Base-by-base conservation (phyloP, 2,888 invertebrate species). In the Andrena camellia region DNA sequence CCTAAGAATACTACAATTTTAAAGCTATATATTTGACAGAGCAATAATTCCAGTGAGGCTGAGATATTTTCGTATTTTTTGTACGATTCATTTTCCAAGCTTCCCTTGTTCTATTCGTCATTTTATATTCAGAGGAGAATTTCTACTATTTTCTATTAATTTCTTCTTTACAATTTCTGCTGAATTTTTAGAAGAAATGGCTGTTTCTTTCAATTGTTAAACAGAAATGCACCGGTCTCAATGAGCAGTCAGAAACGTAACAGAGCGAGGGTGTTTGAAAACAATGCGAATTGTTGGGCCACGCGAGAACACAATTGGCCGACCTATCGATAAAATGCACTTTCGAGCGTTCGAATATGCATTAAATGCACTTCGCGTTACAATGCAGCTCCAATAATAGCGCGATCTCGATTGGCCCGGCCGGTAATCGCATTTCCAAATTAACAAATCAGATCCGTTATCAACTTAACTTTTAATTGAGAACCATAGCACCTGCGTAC, bases 391-490 rank as follows among this genome's bases (percentile, higher is more conserved):
- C 31, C 35, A 33, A 73, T 59, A 48, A 33, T 10, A 7, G 20
- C n/a, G 33, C 7, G 29, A 33, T 78, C 66, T 54, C 52, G 73
- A 80, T 81, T 74, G 42, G 23, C 42, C 29, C 72, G 0, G n/a
- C 20, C 4, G 5, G 31, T 60, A 73, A 81, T 81, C 71, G 35
- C 59, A 42, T 73, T 81, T 81, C 60, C 73, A 48, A 73, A 80
- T 81, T 70, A 80, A 64, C 72, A 79, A 68, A 79, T 81, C 81
- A 66, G 69, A 23, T 42, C 59, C 8, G 48, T 79, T 80, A 81
- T 81, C 81, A 66, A 73, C 73, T 66, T 73, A 81, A 74, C 59
- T 74, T 80, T 80, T 80, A 81, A 81, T 81, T 66, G 73, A 66
- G 68, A 74, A 81, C 81, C 64, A 81, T 81, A 42, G 60, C 63